Conservation (phyloP, 2,888 invertebrate genomes). For the Idaea straminata region DNA sequence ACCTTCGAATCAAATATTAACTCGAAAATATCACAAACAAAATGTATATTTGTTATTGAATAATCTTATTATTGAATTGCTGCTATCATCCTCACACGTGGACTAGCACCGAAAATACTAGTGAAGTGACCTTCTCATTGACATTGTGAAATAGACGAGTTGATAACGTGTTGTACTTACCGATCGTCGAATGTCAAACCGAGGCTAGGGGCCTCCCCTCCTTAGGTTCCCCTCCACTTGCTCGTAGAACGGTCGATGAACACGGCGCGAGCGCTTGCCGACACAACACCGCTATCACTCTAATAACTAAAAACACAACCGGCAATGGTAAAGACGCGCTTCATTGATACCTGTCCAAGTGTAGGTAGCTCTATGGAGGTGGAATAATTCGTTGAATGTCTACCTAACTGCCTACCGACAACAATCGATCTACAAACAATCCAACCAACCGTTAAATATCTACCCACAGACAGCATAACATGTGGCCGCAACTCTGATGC, state of each 20-base stretch:
- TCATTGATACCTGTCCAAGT: slow-evolving; percentile 13
- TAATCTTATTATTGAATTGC: slow-evolving; percentile 21
- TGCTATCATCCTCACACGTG: slow-evolving; percentile 48
- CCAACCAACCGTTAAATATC: slow-evolving; percentile 37
- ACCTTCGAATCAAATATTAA: slow-evolving; percentile 32
- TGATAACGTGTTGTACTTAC: slow-evolving; percentile 59
- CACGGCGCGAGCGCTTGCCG: slow-evolving; percentile 53
- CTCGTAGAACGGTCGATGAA: slow-evolving; percentile 35
- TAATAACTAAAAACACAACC: slow-evolving; percentile 29
- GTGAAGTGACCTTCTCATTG: slow-evolving; percentile 79
- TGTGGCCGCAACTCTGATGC: slow-evolving; percentile 5
- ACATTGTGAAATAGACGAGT: slow-evolving; percentile 79
- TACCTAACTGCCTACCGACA: slow-evolving; percentile 21
- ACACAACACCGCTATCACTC: slow-evolving; percentile 31
- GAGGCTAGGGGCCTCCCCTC: slow-evolving; percentile 70
- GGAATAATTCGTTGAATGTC: slow-evolving; percentile 19
- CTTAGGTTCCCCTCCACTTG: slow-evolving; percentile 47
- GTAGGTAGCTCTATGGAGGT: slow-evolving; percentile 22
- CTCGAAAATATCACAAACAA: slow-evolving; percentile 18
- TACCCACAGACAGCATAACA: slow-evolving; percentile 18
- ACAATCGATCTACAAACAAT: slow-evolving; percentile 56
- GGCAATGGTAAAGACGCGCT: slow-evolving; percentile 26
- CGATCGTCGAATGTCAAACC: slow-evolving; percentile 78
- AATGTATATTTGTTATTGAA: slow-evolving; percentile 6
- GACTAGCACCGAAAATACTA: slow-evolving; percentile 67